phyloP scores from a whole-genome alignment of 2,888 invertebrate genomes.

The Acanthoscelides obtectus region DNA sequence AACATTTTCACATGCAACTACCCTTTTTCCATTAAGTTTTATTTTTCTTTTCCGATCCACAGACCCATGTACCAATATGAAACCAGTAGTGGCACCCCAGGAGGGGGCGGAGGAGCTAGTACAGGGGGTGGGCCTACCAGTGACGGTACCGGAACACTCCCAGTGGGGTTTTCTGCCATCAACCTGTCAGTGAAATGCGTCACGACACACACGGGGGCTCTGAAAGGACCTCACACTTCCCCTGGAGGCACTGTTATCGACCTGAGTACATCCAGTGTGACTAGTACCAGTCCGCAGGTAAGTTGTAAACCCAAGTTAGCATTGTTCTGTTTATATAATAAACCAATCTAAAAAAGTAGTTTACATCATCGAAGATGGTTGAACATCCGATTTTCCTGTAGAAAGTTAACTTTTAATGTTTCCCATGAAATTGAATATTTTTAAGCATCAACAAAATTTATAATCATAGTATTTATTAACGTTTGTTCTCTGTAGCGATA shows the following conservation, averaged over 20 bases:
- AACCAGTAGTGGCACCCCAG: constrained; percentile 35
- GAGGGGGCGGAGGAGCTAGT: background rate
- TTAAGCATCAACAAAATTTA: too few relatives aligned
- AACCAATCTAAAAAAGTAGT: too few relatives aligned
- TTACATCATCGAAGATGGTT: too few relatives aligned
- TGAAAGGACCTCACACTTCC: constrained; percentile 66
- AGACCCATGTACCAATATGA: constrained; percentile 83
- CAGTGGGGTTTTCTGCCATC: constrained; percentile 74
- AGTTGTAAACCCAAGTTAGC: constrained; percentile 13
- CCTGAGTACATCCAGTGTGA: constrained; percentile 80
- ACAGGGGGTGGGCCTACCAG: background rate
- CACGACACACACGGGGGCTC: constrained; percentile 63
- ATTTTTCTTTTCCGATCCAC: constrained; percentile 33
- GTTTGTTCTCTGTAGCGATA: too few relatives aligned
- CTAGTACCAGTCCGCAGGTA: constrained; percentile 80
- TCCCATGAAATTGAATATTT: too few relatives aligned
- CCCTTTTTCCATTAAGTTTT: constrained; percentile 6
- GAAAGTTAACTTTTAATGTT: too few relatives aligned
- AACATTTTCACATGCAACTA: constrained; percentile 13
- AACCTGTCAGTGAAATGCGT: constrained; percentile 83
- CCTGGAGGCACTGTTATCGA: constrained; percentile 79
- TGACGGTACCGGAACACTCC: constrained; percentile 60
- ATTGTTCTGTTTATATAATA: too few relatives aligned
- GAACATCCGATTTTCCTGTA: too few relatives aligned
- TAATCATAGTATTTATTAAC: too few relatives aligned